Percentiles rank a stretch among this genome's conserved stretches.
Evolutionary conservation across 2,888 invertebrate genomes (phyloP).

Genomic region (Macroteleia sp.): DNA sequence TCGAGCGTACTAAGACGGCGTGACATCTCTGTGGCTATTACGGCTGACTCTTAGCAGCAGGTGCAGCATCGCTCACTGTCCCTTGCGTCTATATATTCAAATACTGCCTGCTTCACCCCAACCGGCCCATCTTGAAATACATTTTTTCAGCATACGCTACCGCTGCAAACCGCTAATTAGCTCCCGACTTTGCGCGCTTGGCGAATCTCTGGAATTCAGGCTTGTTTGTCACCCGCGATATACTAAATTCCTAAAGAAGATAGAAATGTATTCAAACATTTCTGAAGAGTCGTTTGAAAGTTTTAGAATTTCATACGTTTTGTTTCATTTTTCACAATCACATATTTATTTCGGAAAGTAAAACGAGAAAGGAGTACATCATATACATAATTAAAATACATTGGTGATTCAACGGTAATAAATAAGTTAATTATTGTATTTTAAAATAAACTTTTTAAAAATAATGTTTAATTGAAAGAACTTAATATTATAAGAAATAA

Average conservation of each 20-base stretch:
- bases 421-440: too few species aligned
- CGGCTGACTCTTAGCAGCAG: conserved; percentile 78
- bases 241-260: conserved; percentile 72
- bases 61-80: conserved; percentile 83
- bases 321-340: too few species aligned
- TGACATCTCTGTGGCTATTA: conserved; percentile 80
- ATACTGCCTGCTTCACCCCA: conserved; percentile 70
- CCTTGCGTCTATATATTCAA: conserved; percentile 78
- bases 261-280: conserved; percentile 55
- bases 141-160: conserved; percentile 65
- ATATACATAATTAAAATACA: too few species aligned
- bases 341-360: too few species aligned
- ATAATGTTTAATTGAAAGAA: too few species aligned
- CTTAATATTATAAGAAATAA: too few species aligned
- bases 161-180: conserved; percentile 80
- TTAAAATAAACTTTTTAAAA: too few species aligned
- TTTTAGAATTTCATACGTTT: background rate
- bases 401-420: too few species aligned
- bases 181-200: conserved; percentile 71
- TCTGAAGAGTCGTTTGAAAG: conserved; percentile 9
- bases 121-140: conserved; percentile 66
- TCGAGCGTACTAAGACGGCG: conserved; percentile 70
- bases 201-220: conserved; percentile 68
- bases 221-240: conserved; percentile 71
- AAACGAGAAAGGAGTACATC: too few species aligned